Percentiles rank a stretch among this genome's conserved stretches.
These are phyloP conservation scores for Mormoops blainvillei DNA, from an alignment of 2,113 vertebrate species.

Conservation along the genomic window DNA sequence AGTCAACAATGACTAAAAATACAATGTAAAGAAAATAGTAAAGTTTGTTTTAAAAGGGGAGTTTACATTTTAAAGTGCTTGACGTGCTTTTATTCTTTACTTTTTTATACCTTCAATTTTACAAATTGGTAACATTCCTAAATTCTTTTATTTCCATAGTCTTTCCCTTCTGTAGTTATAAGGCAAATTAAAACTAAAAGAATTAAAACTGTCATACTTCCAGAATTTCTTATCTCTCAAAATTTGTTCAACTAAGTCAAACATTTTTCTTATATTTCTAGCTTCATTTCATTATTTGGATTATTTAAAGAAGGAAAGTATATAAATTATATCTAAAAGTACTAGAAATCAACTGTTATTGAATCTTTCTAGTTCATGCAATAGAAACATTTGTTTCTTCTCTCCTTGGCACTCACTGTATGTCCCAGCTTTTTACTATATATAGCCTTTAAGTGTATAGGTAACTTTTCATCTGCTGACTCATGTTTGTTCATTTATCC, in stretches of 20 bases:
- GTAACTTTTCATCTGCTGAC: conserved; percentile 57
- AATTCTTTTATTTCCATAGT: neutral
- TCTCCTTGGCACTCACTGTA: neutral
- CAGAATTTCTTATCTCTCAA: neutral
- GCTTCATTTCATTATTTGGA: conserved; percentile 23
- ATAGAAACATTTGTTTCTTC: neutral
- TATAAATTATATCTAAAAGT: neutral
- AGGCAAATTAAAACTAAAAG: neutral
- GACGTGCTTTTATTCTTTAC: conserved; percentile 2
- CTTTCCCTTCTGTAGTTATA: conserved; percentile 1
- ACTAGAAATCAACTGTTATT: neutral
- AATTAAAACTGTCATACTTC: neutral
- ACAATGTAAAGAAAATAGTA: neutral
- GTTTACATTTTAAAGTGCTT: neutral
- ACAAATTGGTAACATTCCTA: neutral
- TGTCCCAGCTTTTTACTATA: neutral
- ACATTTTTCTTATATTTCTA: neutral
- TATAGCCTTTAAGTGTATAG: neutral
- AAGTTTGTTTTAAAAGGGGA: conserved; percentile 24
- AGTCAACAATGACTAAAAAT: neutral
- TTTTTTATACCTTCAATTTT: conserved; percentile 3
- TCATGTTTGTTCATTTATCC: conserved; percentile 64
- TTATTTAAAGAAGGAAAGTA: conserved; percentile 28
- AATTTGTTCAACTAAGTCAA: conserved; percentile 33
- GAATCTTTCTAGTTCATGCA: conserved; percentile 3